These are phyloP conservation scores for Spodoptera frugiperda DNA, from an alignment of 1,140 invertebrate genomes.

Conservation along the genomic window DNA sequence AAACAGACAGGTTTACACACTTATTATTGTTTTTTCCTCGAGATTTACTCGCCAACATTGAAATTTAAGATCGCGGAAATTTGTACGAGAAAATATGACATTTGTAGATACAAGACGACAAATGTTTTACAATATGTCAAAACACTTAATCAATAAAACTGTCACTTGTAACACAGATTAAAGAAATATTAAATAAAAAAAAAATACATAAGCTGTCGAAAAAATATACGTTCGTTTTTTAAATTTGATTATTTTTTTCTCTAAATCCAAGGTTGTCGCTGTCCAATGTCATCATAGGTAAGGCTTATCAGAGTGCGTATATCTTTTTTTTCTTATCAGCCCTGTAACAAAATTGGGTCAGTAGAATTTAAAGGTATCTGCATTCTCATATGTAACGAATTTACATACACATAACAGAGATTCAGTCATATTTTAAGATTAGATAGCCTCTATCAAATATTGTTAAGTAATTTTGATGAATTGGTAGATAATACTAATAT, in stretches of 20 bases:
- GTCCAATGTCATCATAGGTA: constrained; percentile 74
- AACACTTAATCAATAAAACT: neutral
- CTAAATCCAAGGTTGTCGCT: constrained; percentile 59
- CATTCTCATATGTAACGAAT: constrained; percentile 53
- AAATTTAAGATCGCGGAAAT: neutral
- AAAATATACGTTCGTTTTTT: constrained; percentile 1
- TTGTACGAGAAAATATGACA: neutral
- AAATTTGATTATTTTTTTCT: neutral
- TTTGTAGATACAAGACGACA: too few relatives aligned
- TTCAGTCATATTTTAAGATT: neutral
- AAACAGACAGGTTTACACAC: neutral
- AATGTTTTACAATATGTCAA: neutral
- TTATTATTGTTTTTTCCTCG: constrained; percentile 19
- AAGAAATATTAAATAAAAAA: neutral
- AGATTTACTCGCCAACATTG: neutral
- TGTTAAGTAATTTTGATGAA: neutral
- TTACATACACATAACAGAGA: constrained; percentile 5
- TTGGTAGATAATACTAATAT: too few relatives aligned
- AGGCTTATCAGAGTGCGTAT: constrained; percentile 71
- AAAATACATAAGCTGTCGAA: neutral
- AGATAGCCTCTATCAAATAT: neutral
- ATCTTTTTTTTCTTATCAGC: constrained; percentile 71
- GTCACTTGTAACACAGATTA: neutral
- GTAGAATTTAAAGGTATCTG: constrained; percentile 49
- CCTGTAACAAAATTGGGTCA: constrained; percentile 64